Conservation (phyloP, 2,113 vertebrate species). For the Bubo blakistoni region DNA sequence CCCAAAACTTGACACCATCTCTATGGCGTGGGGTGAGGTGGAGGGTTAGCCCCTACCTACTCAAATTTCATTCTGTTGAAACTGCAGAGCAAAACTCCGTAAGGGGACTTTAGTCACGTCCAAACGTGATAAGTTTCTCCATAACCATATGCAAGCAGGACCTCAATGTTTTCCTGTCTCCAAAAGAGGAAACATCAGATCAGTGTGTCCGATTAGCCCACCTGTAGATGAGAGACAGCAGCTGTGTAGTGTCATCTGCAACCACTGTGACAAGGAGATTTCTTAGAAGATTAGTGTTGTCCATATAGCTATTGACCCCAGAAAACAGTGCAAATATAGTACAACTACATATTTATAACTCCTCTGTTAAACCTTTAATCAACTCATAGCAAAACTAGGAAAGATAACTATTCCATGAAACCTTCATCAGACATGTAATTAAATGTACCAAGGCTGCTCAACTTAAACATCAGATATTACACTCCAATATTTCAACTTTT, state of each 20-base stretch:
- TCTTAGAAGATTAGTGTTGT: not conserved
- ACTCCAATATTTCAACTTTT: not conserved
- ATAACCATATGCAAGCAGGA: not conserved
- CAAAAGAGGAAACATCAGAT: no score
- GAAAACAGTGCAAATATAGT: not conserved
- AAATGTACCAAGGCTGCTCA: not conserved
- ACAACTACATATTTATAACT: not conserved
- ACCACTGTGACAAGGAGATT: not conserved
- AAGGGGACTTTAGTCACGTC: not conserved
- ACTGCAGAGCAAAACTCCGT: not conserved
- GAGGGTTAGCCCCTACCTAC: not conserved
- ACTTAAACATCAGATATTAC: not conserved
- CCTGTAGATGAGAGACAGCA: not conserved
- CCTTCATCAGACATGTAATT: not conserved
- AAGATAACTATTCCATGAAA: not conserved
- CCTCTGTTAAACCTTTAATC: not conserved
- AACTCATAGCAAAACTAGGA: not conserved
- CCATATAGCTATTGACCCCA: not conserved
- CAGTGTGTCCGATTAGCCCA: not conserved
- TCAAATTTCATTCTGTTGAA: not conserved
- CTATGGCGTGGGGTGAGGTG: not conserved
- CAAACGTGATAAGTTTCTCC: accelerated
- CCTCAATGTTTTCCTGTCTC: not conserved
- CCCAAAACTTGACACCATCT: not conserved
- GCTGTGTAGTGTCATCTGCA: not conserved